phyloP scores from a whole-genome alignment of 2,888 invertebrate species.

The Temnothorax rugatulus region DNA sequence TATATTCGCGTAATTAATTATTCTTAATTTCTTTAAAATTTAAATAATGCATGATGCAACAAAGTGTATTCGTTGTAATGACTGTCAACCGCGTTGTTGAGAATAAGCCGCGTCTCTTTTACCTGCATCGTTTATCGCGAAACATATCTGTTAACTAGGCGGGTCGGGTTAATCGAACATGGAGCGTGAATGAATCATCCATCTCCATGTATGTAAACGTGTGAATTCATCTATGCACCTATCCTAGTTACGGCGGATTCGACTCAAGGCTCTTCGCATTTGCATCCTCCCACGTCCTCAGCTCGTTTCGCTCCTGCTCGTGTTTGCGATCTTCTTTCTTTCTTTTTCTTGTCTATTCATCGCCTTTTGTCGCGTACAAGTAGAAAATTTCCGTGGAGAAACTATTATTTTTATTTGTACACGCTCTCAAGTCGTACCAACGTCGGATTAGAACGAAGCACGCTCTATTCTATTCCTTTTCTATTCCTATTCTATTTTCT shows the following conservation, averaged over 20 bases:
- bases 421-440: not conserved
- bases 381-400: conserved; percentile 48
- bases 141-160: conserved; percentile 60
- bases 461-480: conserved; percentile 7
- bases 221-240: conserved; percentile 73
- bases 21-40: not conserved
- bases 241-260: conserved; percentile 76
- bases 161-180: conserved; percentile 69
- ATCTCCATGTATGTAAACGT: conserved; percentile 66
- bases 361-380: conserved; percentile 25
- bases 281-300: conserved; percentile 75
- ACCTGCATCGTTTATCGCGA: conserved; percentile 47
- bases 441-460: conserved; percentile 4
- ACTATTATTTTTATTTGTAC: conserved; percentile 48
- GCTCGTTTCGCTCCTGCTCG: conserved; percentile 43
- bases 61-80: not conserved
- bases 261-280: conserved; percentile 80
- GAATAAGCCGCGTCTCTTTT: conserved; percentile 13
- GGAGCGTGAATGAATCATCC: conserved; percentile 73
- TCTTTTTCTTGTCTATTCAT: conserved; percentile 17
- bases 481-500: not conserved
- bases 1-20: not conserved
- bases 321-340: conserved; percentile 46
- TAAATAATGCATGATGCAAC: not conserved
- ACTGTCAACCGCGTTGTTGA: conserved; percentile 4